Percentiles rank a stretch among this genome's conserved stretches.
Conservation (phyloP, 23 tunicate species). For the Ciona savignyi region DNA sequence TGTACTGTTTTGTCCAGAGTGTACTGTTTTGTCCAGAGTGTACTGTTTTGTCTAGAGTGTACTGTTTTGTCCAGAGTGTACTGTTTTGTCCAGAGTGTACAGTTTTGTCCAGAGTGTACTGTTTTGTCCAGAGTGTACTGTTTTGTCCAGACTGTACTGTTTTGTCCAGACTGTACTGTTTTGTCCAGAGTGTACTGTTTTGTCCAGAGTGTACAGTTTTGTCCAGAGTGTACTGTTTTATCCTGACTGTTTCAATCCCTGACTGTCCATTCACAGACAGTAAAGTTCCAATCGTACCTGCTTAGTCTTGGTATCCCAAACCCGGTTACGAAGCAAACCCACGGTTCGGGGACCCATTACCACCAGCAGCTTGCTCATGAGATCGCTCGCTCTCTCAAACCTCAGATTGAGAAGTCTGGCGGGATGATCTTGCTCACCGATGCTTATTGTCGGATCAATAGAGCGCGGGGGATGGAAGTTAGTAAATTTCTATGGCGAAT, state of each 20-base stretch:
- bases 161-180: background rate
- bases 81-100: too few relatives aligned
- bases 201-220: too few relatives aligned
- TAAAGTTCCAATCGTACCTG: slow-evolving; percentile 82
- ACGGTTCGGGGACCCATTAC: slow-evolving; percentile 84
- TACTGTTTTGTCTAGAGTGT: too few relatives aligned
- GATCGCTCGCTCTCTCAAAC: slow-evolving; percentile 18
- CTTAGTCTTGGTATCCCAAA: slow-evolving; percentile 90
- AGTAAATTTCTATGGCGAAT: too few relatives aligned
- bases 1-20: too few relatives aligned
- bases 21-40: too few relatives aligned
- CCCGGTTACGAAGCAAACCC: slow-evolving; percentile 93
- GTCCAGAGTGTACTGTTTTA: too few relatives aligned
- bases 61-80: too few relatives aligned
- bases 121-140: too few relatives aligned
- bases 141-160: too few relatives aligned
- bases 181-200: background rate
- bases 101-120: too few relatives aligned
- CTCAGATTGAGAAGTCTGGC: slow-evolving; percentile 27
- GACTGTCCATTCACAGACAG: slow-evolving; percentile 54
- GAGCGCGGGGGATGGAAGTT: slow-evolving; percentile 93
- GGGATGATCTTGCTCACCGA: slow-evolving; percentile 84
- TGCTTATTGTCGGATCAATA: slow-evolving; percentile 80
- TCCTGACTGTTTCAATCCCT: too few relatives aligned
- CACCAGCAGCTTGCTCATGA: slow-evolving; percentile 92